phyloP scores from a whole-genome alignment of 2,888 invertebrate genomes.

The Hanleya hanleyi region DNA sequence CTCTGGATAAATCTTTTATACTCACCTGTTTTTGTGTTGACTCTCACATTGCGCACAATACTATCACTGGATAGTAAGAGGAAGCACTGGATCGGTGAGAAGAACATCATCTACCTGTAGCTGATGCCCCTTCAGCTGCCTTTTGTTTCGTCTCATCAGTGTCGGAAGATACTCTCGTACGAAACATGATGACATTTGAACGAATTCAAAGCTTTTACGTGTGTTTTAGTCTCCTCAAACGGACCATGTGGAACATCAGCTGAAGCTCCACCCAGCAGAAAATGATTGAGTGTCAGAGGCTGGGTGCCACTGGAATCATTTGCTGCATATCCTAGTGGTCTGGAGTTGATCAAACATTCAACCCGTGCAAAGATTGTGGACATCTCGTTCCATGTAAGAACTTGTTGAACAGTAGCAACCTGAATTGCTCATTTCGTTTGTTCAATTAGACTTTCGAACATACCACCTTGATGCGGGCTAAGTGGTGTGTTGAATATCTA shows the following conservation, averaged over 20 bases:
- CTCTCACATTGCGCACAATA: too few relatives aligned
- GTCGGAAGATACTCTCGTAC: constrained; percentile 23
- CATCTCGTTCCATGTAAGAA: constrained; percentile 1
- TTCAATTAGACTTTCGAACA: constrained; percentile 7
- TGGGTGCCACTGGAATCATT: constrained; percentile 18
- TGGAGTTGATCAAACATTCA: constrained; percentile 16
- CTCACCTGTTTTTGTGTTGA: too few relatives aligned
- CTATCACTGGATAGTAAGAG: too few relatives aligned
- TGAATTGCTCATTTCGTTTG: background rate
- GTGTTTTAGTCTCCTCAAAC: constrained; percentile 3
- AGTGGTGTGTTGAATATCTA: constrained; percentile 12
- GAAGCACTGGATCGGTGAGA: too few relatives aligned
- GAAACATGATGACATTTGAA: constrained; percentile 12
- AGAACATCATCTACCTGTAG: constrained; percentile 15
- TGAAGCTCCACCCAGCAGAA: constrained; percentile 17
- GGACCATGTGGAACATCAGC: constrained; percentile 15
- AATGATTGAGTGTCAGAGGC: constrained; percentile 27
- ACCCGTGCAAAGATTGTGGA: background rate
- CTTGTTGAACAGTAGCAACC: background rate
- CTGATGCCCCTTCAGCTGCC: constrained; percentile 12
- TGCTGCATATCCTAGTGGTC: constrained; percentile 19
- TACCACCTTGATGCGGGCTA: constrained; percentile 24
- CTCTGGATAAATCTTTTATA: too few relatives aligned
- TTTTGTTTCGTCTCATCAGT: constrained; percentile 9
- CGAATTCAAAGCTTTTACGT: constrained; percentile 20